Percentiles rank a stretch among this genome's conserved stretches.
Conservation (phyloP, 2,797 vertebrate genomes). For the Gobio occitaniae region DNA sequence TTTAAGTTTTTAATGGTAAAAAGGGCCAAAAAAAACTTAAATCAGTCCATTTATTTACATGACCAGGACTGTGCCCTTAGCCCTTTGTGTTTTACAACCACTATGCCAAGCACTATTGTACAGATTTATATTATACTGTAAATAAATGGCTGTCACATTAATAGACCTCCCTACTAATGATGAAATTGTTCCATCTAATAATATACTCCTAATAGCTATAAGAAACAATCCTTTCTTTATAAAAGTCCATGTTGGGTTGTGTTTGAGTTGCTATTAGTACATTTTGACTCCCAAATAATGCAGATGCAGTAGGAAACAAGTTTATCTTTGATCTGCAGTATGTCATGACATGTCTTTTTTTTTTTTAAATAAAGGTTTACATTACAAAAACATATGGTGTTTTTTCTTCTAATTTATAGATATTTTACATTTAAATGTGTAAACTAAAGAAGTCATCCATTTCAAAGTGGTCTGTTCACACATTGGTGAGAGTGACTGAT, state of each 20-base stretch:
- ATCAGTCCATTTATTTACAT: background rate
- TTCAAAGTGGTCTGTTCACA: background rate
- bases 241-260: background rate
- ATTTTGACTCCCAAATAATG: background rate
- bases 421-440: background rate
- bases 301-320: background rate
- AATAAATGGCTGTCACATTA: background rate
- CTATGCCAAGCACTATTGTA: background rate
- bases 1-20: background rate
- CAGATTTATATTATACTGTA: background rate
- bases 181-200: background rate
- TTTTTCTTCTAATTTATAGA: background rate
- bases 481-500: background rate
- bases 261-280: background rate
- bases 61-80: background rate
- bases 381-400: background rate
- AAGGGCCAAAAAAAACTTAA: background rate
- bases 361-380: constrained; percentile 5
- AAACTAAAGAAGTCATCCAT: background rate
- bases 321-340: background rate
- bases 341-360: background rate
- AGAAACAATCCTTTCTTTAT: background rate
- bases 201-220: background rate
- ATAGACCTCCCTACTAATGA: too few species aligned
- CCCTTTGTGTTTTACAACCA: background rate